A percentile compares a stretch with the other conserved stretches of the same genome.
phyloP scores from a whole-genome alignment of 2,797 vertebrate species.

The Falco biarmicus region DNA sequence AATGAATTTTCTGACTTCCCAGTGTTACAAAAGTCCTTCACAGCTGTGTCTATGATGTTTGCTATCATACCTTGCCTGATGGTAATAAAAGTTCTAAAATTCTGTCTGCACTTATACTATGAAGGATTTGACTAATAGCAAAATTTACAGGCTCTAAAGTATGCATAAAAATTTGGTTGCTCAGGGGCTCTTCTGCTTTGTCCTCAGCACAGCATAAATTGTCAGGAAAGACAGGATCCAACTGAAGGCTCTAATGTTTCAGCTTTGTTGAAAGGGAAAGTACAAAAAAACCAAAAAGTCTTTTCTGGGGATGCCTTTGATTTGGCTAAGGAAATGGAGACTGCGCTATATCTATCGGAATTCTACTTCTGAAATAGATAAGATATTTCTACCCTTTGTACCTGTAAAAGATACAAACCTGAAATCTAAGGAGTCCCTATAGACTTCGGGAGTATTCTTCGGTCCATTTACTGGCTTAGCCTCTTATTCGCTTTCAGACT shows the following conservation, averaged over 20 bases:
- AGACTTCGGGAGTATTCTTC: not conserved
- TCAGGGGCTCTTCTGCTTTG: constrained; percentile 28
- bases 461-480: not conserved
- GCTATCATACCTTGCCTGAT: not conserved
- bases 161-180: not conserved
- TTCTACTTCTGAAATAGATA: constrained; percentile 33
- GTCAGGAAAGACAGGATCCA: not conserved
- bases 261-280: constrained; percentile 17
- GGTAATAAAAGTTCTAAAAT: not conserved
- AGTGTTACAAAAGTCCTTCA: not conserved
- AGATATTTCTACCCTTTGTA: constrained; percentile 27
- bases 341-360: constrained; percentile 19
- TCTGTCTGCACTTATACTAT: not conserved
- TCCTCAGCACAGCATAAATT: constrained; percentile 10
- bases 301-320: constrained; percentile 35
- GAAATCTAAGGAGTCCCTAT: constrained; percentile 4
- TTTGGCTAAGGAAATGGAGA: constrained; percentile 28
- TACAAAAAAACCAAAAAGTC: constrained; percentile 5
- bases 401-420: constrained; percentile 8
- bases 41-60: not conserved
- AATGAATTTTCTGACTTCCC: not conserved
- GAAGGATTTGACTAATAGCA: not conserved
- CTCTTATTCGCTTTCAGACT: not conserved
- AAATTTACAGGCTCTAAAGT: not conserved
- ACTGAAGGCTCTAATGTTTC: constrained; percentile 17